Conservation (phyloP, 2,113 vertebrate species). For the Oncorhynchus mykiss region DNA sequence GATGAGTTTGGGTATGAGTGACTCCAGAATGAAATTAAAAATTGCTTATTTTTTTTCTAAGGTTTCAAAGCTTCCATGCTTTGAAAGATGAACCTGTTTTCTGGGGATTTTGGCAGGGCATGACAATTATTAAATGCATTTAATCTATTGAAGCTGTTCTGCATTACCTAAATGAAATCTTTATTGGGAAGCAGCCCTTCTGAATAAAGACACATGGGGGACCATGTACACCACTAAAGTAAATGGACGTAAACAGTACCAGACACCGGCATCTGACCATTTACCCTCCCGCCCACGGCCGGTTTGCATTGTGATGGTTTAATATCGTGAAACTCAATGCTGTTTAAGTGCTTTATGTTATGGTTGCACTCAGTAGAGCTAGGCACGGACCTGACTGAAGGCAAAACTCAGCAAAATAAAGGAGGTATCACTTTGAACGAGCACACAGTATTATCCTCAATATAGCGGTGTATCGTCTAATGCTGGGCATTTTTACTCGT, state of each 20-base stretch:
- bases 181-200: slow-evolving; percentile 50
- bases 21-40: slow-evolving; percentile 53
- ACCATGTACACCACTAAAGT: slow-evolving; percentile 38
- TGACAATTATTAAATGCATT: slow-evolving; percentile 69
- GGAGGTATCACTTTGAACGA: too few species aligned
- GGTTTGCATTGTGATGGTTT: slow-evolving; percentile 47
- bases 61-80: slow-evolving; percentile 50
- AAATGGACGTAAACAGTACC: slow-evolving; percentile 59
- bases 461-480: too few species aligned
- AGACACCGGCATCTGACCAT: slow-evolving; percentile 46
- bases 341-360: background rate
- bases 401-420: too few species aligned
- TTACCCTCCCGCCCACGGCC: slow-evolving; percentile 27
- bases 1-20: slow-evolving; percentile 46
- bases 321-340: slow-evolving; percentile 43
- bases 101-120: slow-evolving; percentile 48
- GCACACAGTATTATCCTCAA: too few species aligned
- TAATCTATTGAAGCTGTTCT: slow-evolving; percentile 71
- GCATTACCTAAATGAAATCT: slow-evolving; percentile 68
- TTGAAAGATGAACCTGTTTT: slow-evolving; percentile 67
- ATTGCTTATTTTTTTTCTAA: slow-evolving; percentile 25
- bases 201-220: slow-evolving; percentile 48
- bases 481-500: too few species aligned
- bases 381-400: too few species aligned
- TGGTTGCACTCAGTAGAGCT: too few species aligned